phyloP scores from a whole-genome alignment of 2,113 vertebrate genomes.

The Sapayoa aenigma region DNA sequence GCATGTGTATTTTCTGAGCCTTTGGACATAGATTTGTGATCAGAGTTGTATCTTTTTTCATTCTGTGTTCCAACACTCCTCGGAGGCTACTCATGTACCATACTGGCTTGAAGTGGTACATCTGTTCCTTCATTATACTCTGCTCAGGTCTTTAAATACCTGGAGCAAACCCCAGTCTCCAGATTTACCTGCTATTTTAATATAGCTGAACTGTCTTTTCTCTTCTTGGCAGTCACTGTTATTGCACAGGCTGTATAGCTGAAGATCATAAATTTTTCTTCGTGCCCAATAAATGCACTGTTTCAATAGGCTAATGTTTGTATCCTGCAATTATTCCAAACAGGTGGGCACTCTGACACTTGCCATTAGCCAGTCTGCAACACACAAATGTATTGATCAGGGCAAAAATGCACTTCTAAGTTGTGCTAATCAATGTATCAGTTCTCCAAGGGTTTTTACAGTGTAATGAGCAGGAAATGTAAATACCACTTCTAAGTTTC shows the following conservation, averaged over 20 bases:
- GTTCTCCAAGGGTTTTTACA: constrained; percentile 69
- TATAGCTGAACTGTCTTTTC: constrained; percentile 39
- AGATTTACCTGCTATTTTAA: constrained; percentile 65
- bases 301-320: constrained; percentile 53
- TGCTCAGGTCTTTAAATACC: constrained; percentile 55
- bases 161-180: constrained; percentile 57
- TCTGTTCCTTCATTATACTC: constrained; percentile 58
- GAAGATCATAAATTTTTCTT: constrained; percentile 45
- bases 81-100: constrained; percentile 46
- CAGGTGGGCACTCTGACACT: constrained; percentile 53
- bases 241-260: constrained; percentile 28
- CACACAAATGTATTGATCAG: constrained; percentile 60
- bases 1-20: not conserved
- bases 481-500: constrained; percentile 61
- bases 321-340: constrained; percentile 58
- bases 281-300: constrained; percentile 19
- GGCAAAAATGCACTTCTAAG: constrained; percentile 60
- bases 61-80: constrained; percentile 22
- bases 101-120: constrained; percentile 35
- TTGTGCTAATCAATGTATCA: constrained; percentile 66
- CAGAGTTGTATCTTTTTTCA: not conserved
- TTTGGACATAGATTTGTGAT: not conserved
- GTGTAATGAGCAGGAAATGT: constrained; percentile 69
- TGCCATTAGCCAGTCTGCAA: not conserved
- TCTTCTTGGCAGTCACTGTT: constrained; percentile 50